A percentile compares a stretch with the other conserved stretches of the same genome.
Evolutionary conservation across 2,797 vertebrate genomes (phyloP).

Genomic region (Lemur catta): DNA sequence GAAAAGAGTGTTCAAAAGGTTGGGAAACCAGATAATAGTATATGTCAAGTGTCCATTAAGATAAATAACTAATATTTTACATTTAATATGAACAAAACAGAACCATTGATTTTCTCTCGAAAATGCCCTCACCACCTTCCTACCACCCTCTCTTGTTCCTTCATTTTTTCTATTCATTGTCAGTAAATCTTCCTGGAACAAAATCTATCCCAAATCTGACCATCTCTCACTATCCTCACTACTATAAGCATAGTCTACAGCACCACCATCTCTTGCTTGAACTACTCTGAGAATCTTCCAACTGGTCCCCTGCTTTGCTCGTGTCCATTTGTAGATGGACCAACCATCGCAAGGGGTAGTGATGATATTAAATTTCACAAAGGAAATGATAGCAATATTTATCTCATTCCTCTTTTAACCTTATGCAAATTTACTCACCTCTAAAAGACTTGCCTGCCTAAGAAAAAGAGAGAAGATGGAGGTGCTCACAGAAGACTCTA

Average conservation of each 20-base stretch:
- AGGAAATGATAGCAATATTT: neutral
- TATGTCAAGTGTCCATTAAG: neutral
- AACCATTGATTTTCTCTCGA: neutral
- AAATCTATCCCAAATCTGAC: neutral
- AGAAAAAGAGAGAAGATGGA: neutral
- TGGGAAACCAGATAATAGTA: neutral
- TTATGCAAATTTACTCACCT: neutral
- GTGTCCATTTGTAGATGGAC: neutral
- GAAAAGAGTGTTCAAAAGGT: neutral
- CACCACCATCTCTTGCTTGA: neutral
- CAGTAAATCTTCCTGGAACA: neutral
- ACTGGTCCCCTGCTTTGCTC: neutral
- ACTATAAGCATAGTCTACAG: neutral
- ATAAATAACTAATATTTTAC: neutral
- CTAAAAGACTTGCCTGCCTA: neutral
- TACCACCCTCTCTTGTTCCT: neutral
- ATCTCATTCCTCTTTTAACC: neutral
- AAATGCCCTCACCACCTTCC: neutral
- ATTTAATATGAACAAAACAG: neutral
- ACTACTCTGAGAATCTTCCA: neutral
- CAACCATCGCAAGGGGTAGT: neutral
- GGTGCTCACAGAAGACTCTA: neutral
- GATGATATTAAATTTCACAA: neutral
- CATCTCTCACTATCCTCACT: neutral
- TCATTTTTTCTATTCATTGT: neutral